Evolutionary conservation across 2,888 invertebrate genomes (phyloP), one percentile per base, ranked within the genome.

Genomic region (Seira musarum): DNA sequence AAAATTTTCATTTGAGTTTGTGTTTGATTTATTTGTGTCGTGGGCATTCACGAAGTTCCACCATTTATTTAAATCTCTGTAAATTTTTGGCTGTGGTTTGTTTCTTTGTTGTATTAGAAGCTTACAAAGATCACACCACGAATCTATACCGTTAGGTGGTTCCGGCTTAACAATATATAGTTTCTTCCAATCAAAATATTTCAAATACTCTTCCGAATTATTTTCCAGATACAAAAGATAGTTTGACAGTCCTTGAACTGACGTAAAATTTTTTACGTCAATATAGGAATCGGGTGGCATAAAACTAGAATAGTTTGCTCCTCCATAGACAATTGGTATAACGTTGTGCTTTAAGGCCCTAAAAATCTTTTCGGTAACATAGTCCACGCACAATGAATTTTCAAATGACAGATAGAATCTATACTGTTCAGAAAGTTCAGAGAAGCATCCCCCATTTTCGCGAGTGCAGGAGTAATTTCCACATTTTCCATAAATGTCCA

Each of bases 231-330:
- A 78, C n/a, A 68, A 70, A 25, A 88, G 72, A 63, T 87, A 85
- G 0, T 78, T 64, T 0, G 87, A 87, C 30, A 88, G 82, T 5
- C 80, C 83, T 69, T 84, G 78, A 0, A 87, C 84, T 5, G 83
- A 81, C 2, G 76, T 25, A 70, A 87, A 88, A 30, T 87, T 85
- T 1, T 83, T 79, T 0, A 87, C 88, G 81, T 88, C 84, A 63
- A 89, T 88, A 79, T 84, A 88, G 17, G 64, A 64, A 3, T 10
- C 13, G 5, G 60, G 60, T 17, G 70, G 70, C 1, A 61, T 61
- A 2, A 17, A 10, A 17, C 3, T 8, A 3, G 6, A 2, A 22
- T 60, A 60, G 6, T 69, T 19, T 5, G 60, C 77, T 6, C 35
- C 68, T 13, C 82, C 82, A 40, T 73, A 80, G 0, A 77, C 80